Evolutionary conservation across 2,797 vertebrate species (phyloP).

Genomic region (Leptodactylus fallax): DNA sequence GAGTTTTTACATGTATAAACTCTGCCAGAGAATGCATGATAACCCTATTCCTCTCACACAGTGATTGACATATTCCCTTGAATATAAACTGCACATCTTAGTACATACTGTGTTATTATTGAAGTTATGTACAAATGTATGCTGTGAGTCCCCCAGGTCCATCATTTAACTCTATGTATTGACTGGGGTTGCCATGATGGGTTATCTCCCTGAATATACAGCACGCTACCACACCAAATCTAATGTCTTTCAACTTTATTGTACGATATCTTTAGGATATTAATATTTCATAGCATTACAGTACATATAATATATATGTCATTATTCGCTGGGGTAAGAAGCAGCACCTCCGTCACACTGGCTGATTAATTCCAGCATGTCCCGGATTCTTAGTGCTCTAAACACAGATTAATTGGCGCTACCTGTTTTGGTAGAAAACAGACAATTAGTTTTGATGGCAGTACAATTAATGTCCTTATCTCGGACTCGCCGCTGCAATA

Average conservation of each 20-base stretch:
- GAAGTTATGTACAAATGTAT: no score
- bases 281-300: background rate
- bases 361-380: background rate
- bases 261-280: no score
- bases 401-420: constrained; percentile 69
- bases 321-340: background rate
- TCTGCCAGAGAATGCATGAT: background rate
- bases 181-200: no score
- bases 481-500: constrained; percentile 71
- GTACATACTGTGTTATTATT: no score
- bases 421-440: constrained; percentile 72
- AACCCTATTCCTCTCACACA: background rate
- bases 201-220: no score
- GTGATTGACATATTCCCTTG: no score
- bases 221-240: no score
- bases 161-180: no score
- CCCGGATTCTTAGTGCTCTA: background rate
- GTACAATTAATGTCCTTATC: constrained; percentile 76
- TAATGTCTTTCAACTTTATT: no score
- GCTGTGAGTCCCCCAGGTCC: no score
- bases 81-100: no score
- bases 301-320: background rate
- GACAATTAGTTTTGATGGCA: constrained; percentile 75
- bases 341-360: background rate
- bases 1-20: background rate